Base-by-base conservation (phyloP, 2,888 invertebrate genomes). In the Diadegma fenestrale region DNA sequence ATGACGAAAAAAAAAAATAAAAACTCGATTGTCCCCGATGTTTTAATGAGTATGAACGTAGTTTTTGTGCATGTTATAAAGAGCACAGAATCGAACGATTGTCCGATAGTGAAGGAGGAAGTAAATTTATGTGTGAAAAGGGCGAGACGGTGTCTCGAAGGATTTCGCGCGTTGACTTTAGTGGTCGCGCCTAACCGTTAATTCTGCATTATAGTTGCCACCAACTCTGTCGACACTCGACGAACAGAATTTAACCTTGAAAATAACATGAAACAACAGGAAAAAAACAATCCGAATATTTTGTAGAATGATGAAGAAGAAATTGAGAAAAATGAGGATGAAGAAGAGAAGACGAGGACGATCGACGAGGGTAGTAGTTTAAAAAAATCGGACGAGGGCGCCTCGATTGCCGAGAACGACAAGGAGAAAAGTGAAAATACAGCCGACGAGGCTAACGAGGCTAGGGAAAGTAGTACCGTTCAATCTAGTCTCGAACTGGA, bases 281-380 rank as follows among this genome's bases (percentile, higher is more conserved):
- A 82, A 86, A 83, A 88, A 84, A 87, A 19, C 37, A 26, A 66
- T 75, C 71, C 79, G 88, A 87, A 88, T 89, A 87, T 91, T 91
- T 91, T 91, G 80, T 91, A 91, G 92, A 91, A 77, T 89, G 89
- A 87, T 86, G 85, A 84, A 81, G 86, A 85, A 86, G 90, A 82
- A 82, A 87, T 80, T 82, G 87, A 89, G 61, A 87, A 64, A 86
- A 86, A 78, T 77, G 72, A 80, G 84, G 86, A 84, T 82, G 90
- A 86, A 26, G 88, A 89, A 84, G 86, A 83, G 87, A 89, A 88
- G 58, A 86, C 69, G 78, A 77, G 64, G 80, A 82, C 69, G 58
- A 76, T 64, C 87, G 69, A 76, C 86, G 88, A 79, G 87, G 87
- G 88, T 85, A 88, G 81, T 87, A 86, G 73, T 86, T 80, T 86